phyloP scores from a whole-genome alignment of 2,113 vertebrate genomes.

The Sitta europaea region DNA sequence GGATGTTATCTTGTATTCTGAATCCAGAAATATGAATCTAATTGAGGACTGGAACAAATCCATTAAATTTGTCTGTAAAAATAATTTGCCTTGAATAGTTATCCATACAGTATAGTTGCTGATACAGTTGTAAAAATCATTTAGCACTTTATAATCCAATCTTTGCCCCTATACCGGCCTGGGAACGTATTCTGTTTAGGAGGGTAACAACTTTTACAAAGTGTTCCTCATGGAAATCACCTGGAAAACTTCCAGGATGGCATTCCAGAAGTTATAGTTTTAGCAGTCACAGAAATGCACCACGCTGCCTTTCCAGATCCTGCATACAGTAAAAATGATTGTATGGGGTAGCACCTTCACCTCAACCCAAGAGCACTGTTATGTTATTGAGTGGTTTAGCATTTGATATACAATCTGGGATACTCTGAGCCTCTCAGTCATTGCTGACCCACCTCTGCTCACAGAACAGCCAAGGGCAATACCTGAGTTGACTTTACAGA shows the following conservation, averaged over 20 bases:
- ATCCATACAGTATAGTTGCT: conserved; percentile 76
- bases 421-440: background rate
- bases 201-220: conserved; percentile 81
- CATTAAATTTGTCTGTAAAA: conserved; percentile 77
- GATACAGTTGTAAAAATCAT: conserved; percentile 82
- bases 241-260: conserved; percentile 76
- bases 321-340: conserved; percentile 17
- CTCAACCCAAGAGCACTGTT: background rate
- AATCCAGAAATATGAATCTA: conserved; percentile 74
- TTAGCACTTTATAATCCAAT: conserved; percentile 83
- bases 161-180: conserved; percentile 72
- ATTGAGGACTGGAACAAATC: conserved; percentile 75
- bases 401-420: conserved; percentile 11
- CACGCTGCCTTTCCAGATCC: conserved; percentile 43
- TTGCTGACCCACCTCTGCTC: background rate
- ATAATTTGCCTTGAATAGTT: conserved; percentile 79
- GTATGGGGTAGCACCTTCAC: conserved; percentile 21
- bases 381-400: background rate
- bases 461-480: background rate
- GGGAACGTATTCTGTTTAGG: conserved; percentile 72
- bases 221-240: conserved; percentile 81
- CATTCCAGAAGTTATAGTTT: conserved; percentile 83
- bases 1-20: conserved; percentile 55
- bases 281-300: conserved; percentile 70
- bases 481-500: background rate